phyloP scores from a whole-genome alignment of 2,888 invertebrate genomes.

The Phlogophora meticulosa region DNA sequence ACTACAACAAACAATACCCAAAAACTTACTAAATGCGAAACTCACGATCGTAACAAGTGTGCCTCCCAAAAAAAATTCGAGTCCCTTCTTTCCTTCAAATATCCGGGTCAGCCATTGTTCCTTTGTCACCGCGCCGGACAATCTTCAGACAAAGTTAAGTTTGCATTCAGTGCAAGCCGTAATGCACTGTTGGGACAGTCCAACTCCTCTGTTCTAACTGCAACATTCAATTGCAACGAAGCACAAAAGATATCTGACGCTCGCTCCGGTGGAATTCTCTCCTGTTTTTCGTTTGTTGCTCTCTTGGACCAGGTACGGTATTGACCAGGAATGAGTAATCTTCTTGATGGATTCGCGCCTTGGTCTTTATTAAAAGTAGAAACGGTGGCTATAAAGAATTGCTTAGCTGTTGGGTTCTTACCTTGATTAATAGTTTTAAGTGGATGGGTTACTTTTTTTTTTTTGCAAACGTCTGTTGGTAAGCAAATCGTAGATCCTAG shows the following conservation, averaged over 20 bases:
- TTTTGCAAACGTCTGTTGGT: neutral
- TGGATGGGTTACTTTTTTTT: neutral
- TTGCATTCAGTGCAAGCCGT: slow-evolving; percentile 71
- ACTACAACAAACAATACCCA: slow-evolving; percentile 15
- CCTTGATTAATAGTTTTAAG: slow-evolving; percentile 32
- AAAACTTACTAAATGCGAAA: slow-evolving; percentile 34
- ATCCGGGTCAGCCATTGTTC: slow-evolving; percentile 87
- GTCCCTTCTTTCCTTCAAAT: slow-evolving; percentile 82
- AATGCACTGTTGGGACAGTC: slow-evolving; percentile 61
- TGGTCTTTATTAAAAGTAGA: slow-evolving; percentile 57
- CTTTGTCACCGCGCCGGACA: slow-evolving; percentile 84
- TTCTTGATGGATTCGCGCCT: slow-evolving; percentile 71
- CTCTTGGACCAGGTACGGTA: slow-evolving; percentile 68
- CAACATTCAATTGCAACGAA: slow-evolving; percentile 65
- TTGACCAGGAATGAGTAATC: slow-evolving; percentile 75
- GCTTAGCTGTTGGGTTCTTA: slow-evolving; percentile 7
- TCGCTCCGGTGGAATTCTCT: slow-evolving; percentile 73
- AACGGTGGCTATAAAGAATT: slow-evolving; percentile 36
- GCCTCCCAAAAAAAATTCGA: slow-evolving; percentile 78
- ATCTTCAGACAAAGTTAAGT: slow-evolving; percentile 76
- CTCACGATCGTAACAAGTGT: slow-evolving; percentile 60
- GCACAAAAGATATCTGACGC: slow-evolving; percentile 81
- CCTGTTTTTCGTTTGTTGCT: slow-evolving; percentile 77
- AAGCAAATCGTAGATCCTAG: neutral
- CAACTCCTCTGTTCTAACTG: slow-evolving; percentile 59